Base-by-base conservation (phyloP, 2,888 invertebrate genomes). In the Lapara coniferarum region DNA sequence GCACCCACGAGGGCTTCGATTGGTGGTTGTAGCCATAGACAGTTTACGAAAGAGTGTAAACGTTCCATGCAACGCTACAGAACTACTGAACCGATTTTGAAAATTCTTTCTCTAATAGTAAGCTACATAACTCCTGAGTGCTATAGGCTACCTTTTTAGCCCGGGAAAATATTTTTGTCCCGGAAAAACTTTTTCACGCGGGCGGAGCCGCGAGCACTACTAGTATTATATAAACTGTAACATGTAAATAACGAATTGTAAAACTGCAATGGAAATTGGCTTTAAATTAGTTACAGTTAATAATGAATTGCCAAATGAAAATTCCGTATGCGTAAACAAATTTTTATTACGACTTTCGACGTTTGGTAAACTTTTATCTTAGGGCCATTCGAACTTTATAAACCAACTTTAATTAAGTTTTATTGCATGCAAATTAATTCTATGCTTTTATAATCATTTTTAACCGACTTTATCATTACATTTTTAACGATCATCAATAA, bases 351-450 rank as follows among this genome's bases (percentile, higher is more conserved):
- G 49, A 19, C 46, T 46, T 19, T 19, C 19, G 53, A 55, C 19
- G 19, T 55, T 19, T 19, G 63, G 46, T 63, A 63, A 63, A 63
- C 19, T 55, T 63, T 63, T 49, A 49, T 63, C 49, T 63, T 63
- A 63, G 25, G 49, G 19, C 13, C 63, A 19, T 49, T 19, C 49
- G 19, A 63, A 57, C 12, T 49, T 59, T 59, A 46, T 19, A 46
- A 63, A 19, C 49, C 19, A 63, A 63, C 19, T 63, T 19, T 56
- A 69, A 71, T 74, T 69, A 13, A 57, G 68, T 69, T 59, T 67
- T 69, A 74, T 49, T 63, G 49, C 63, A 19, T 49, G 13, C 12
- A 49, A 63, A 49, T 63, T 59, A 10, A 10, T 59, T 46, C 13
- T 19, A 19, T 13, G 5, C 10, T 16, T 13, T 63, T 46, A 12